Evolutionary conservation across 64 coral and sea anemone genomes (phyloP).

Genomic region (Dendrophyllia cribrosa): DNA sequence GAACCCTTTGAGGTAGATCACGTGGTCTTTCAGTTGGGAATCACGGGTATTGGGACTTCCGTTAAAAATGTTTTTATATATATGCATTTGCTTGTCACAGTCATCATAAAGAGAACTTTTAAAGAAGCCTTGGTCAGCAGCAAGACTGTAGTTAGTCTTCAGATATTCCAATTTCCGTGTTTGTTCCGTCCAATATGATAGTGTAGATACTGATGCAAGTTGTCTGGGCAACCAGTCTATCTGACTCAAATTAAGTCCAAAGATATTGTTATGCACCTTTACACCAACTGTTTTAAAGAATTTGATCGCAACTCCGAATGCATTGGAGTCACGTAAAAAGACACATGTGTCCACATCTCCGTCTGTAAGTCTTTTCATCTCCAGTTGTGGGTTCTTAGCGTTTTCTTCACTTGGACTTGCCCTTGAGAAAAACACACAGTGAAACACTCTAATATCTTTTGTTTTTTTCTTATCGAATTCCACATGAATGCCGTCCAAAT

Average conservation of each 20-base stretch:
- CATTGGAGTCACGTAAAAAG: constrained; percentile 15
- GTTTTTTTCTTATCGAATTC: neutral
- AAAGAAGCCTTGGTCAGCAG: constrained; percentile 28
- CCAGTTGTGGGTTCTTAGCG: neutral
- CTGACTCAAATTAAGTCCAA: constrained; percentile 30
- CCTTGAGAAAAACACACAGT: constrained; percentile 15
- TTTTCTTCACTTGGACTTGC: neutral
- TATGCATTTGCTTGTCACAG: neutral
- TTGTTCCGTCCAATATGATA: neutral
- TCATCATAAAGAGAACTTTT: constrained; percentile 24
- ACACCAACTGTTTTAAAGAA: neutral
- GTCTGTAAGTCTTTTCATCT: neutral
- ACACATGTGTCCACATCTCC: neutral
- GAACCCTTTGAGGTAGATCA: constrained; percentile 57
- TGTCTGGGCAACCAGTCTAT: constrained; percentile 21
- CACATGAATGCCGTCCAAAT: constrained; percentile 29
- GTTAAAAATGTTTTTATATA: constrained; percentile 40
- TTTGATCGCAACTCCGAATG: constrained; percentile 4
- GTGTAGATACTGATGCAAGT: neutral
- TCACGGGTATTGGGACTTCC: constrained; percentile 37
- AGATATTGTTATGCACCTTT: neutral
- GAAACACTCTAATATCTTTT: neutral
- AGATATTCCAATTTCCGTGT: neutral
- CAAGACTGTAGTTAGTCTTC: neutral
- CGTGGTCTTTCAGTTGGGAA: constrained; percentile 4